Conservation (phyloP, 2,113 vertebrate genomes). For the Xiphophorus hellerii region DNA sequence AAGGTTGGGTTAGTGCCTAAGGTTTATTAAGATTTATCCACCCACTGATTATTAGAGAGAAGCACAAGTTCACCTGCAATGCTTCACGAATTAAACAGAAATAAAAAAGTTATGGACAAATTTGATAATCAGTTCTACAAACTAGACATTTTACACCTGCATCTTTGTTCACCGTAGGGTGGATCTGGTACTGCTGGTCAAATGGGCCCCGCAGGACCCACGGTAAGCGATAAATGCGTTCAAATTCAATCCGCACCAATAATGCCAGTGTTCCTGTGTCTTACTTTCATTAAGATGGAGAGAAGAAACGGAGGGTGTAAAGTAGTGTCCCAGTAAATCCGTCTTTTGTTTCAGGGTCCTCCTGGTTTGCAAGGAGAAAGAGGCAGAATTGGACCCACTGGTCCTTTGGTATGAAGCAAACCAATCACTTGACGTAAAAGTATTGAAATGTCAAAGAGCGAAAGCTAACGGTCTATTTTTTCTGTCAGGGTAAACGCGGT, state of each 20-base stretch:
- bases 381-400: constrained; percentile 88
- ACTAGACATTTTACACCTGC: background rate
- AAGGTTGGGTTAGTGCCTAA: background rate
- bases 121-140: background rate
- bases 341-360: constrained; percentile 83
- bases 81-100: no score
- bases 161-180: constrained; percentile 80
- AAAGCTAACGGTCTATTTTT: background rate
- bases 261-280: background rate
- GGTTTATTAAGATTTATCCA: background rate
- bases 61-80: background rate
- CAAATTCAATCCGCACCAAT: background rate
- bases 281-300: background rate
- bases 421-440: background rate
- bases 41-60: background rate
- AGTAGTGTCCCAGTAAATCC: background rate
- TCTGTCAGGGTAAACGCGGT: constrained; percentile 88
- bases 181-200: constrained; percentile 85
- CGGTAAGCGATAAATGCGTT: constrained; percentile 73
- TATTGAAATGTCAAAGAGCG: background rate
- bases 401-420: constrained; percentile 83
- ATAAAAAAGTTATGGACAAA: background rate
- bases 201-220: constrained; percentile 88
- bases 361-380: constrained; percentile 92
- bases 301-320: no score